phyloP scores from a whole-genome alignment of 2,797 vertebrate species.

The Neomorphus geoffroyi region DNA sequence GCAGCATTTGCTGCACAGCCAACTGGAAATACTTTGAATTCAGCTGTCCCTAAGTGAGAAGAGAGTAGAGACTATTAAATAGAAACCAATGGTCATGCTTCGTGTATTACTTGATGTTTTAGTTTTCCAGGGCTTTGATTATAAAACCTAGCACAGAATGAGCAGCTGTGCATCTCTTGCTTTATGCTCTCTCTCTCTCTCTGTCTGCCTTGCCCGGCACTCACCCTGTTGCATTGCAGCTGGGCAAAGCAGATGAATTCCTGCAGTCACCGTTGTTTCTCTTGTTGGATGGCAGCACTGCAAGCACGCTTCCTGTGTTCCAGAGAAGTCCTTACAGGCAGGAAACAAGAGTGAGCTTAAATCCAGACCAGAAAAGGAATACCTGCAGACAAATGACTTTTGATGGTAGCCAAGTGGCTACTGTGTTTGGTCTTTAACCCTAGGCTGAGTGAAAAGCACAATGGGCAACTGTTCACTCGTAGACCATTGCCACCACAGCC shows the following conservation, averaged over 20 bases:
- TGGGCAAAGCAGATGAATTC: neutral
- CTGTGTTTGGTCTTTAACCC: neutral
- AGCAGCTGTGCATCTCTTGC: constrained; percentile 10
- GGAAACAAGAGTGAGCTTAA: neutral
- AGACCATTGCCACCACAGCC: neutral
- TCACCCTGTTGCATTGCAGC: neutral
- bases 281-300: neutral
- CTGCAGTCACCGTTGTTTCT: neutral
- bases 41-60: neutral
- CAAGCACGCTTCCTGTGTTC: fast-evolving
- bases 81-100: constrained; percentile 54
- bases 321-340: neutral
- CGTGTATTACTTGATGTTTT: neutral
- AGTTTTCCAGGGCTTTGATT: constrained; percentile 19
- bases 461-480: neutral
- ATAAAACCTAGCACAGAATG: neutral
- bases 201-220: neutral
- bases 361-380: neutral
- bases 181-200: neutral
- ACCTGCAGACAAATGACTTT: neutral
- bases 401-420: neutral
- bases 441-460: neutral
- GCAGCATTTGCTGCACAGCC: constrained; percentile 27
- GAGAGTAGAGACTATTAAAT: constrained; percentile 40
- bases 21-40: constrained; percentile 52